Percentiles rank a stretch among this genome's conserved stretches.
Evolutionary conservation across 2,888 invertebrate species (phyloP).

Genomic region (Sinodicranocentrus sp.): DNA sequence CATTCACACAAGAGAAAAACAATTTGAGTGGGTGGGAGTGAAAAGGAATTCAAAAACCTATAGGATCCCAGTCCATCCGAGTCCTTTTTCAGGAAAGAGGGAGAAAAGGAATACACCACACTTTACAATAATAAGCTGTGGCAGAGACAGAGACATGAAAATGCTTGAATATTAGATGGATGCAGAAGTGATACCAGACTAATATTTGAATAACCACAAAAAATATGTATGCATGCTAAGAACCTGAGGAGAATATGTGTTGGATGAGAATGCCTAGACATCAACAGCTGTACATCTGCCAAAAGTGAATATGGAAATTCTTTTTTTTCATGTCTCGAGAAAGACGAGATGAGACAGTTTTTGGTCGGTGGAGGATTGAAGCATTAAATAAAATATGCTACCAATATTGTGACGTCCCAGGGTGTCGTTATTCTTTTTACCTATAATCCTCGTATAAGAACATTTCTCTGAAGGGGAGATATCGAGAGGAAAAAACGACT

Average conservation of each 20-base stretch:
- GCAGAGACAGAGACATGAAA: neutral
- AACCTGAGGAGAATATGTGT: neutral
- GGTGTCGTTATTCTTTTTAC: conserved; percentile 13
- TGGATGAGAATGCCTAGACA: neutral
- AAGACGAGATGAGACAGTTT: conserved; percentile 4
- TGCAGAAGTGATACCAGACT: neutral
- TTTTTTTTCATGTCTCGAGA: too few relatives aligned
- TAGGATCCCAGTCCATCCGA: too few relatives aligned
- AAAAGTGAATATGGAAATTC: conserved; percentile 8
- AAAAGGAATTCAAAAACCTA: too few relatives aligned
- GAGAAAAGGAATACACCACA: too few relatives aligned
- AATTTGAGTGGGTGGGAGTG: conserved; percentile 10
- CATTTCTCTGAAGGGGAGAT: neutral
- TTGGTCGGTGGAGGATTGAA: conserved; percentile 4
- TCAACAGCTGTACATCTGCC: conserved; percentile 2
- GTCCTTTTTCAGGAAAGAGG: neutral
- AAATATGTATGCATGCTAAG: neutral
- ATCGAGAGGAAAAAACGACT: neutral
- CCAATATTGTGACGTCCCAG: conserved; percentile 33
- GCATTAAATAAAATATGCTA: conserved; percentile 42
- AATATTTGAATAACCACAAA: conserved; percentile 1
- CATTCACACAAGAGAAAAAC: neutral
- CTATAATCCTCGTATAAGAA: conserved; percentile 1
- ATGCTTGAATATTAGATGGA: neutral
- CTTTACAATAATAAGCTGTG: too few relatives aligned